These are phyloP conservation scores for Asbolus verrucosus DNA, from an alignment of 1,140 invertebrate genomes.

Conservation along the genomic window DNA sequence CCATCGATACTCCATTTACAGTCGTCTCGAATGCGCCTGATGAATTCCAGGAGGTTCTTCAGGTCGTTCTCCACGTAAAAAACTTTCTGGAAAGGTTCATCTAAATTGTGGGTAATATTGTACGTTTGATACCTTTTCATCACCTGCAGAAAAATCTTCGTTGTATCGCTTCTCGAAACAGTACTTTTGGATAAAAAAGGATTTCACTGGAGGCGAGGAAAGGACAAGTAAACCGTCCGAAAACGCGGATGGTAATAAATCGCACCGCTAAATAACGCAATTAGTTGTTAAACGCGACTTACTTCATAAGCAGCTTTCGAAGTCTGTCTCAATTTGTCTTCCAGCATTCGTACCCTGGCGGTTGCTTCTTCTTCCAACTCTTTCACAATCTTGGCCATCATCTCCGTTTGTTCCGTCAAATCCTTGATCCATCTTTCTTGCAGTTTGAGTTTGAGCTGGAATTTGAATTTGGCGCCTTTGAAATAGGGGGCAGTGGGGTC, in stretches of 20 bases:
- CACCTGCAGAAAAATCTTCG: conserved; percentile 56
- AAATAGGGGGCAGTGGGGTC: background rate
- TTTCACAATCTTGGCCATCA: conserved; percentile 69
- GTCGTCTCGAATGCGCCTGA: conserved; percentile 54
- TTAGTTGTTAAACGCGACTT: conserved; percentile 33
- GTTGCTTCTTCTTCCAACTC: conserved; percentile 70
- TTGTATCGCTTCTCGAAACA: conserved; percentile 4
- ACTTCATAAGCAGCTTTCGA: conserved; percentile 59
- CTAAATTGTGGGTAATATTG: conserved; percentile 54
- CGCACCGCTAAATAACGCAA: no score
- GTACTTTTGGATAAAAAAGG: conserved; percentile 16
- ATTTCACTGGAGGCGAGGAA: conserved; percentile 50
- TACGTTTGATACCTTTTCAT: conserved; percentile 60
- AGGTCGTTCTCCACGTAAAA: conserved; percentile 57
- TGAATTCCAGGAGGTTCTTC: conserved; percentile 58
- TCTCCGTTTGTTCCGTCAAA: conserved; percentile 69
- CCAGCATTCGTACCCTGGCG: conserved; percentile 67
- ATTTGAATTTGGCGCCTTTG: conserved; percentile 9
- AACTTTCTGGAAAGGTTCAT: conserved; percentile 57
- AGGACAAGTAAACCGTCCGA: conserved; percentile 17
- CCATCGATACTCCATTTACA: conserved; percentile 55
- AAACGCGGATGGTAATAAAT: background rate
- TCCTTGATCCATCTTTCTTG: conserved; percentile 70
- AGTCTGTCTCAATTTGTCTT: conserved; percentile 64
- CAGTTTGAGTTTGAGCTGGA: conserved; percentile 65